Conservation (phyloP, 2,113 vertebrate species). For the Lagopus muta region DNA sequence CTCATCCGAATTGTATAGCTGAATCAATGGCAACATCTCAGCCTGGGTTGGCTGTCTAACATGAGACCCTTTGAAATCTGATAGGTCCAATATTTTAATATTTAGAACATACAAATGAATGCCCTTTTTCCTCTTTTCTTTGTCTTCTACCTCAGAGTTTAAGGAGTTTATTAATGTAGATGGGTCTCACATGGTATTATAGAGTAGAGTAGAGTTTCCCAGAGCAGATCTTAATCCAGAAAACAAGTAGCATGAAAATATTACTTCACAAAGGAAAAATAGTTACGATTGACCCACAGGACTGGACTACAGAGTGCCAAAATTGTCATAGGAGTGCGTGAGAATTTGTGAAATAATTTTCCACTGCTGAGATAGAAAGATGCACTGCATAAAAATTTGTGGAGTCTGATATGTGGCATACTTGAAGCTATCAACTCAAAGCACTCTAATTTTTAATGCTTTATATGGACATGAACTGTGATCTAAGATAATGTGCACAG, state of each 20-base stretch:
- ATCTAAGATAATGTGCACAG: not conserved
- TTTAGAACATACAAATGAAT: not conserved
- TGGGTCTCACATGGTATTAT: not conserved
- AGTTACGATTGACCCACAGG: not conserved
- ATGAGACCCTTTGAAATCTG: not conserved
- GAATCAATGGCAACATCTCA: not conserved
- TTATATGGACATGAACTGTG: not conserved
- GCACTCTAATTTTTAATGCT: not conserved
- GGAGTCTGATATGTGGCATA: not conserved
- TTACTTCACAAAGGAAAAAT: slow-evolving; percentile 38
- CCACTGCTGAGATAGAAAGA: not conserved
- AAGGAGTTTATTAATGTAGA: not conserved
- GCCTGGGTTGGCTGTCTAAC: not conserved
- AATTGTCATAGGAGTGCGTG: not conserved
- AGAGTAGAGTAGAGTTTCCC: not conserved
- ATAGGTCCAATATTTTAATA: not conserved
- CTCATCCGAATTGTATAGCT: not conserved
- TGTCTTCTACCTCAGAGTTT: slow-evolving; percentile 22
- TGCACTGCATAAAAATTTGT: not conserved
- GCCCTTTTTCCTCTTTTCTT: not conserved
- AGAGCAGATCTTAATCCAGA: slow-evolving; percentile 14
- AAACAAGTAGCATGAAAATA: not conserved
- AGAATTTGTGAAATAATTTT: not conserved
- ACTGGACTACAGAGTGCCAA: not conserved
- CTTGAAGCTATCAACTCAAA: not conserved